Conservation (phyloP, 2,888 invertebrate genomes). For the Euphydryas editha region DNA sequence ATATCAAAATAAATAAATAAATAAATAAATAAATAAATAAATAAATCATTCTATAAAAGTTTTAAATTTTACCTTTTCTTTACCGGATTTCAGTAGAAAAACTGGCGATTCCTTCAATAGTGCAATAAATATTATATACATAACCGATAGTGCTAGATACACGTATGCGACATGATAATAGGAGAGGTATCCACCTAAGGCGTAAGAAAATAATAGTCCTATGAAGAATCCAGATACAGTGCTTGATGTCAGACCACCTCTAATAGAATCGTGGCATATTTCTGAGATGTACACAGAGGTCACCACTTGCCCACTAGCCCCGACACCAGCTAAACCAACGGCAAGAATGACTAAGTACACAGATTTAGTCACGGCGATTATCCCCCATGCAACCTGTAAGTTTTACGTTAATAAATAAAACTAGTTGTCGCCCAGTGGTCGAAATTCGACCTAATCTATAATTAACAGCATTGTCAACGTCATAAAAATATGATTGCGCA, state of each 20-base stretch:
- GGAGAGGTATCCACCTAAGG: constrained; percentile 61
- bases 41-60: not conserved
- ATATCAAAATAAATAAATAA: too few relatives aligned
- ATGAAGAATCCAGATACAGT: constrained; percentile 62
- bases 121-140: constrained; percentile 57
- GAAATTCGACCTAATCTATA: too few relatives aligned
- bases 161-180: constrained; percentile 61
- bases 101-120: constrained; percentile 67
- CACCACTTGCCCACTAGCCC: constrained; percentile 69
- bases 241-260: constrained; percentile 65
- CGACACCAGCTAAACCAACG: constrained; percentile 59
- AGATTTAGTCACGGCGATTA: constrained; percentile 59
- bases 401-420: not conserved
- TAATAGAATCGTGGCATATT: constrained; percentile 67
- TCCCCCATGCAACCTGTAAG: constrained; percentile 66
- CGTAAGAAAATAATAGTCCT: constrained; percentile 64
- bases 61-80: constrained; percentile 55
- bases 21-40: too few relatives aligned
- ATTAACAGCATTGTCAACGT: too few relatives aligned
- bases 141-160: constrained; percentile 56
- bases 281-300: constrained; percentile 70
- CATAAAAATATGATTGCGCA: too few relatives aligned
- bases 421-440: too few relatives aligned
- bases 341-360: constrained; percentile 59
- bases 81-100: constrained; percentile 59